Percentiles rank a stretch among this genome's conserved stretches.
These are phyloP conservation scores for Chelonia mydas DNA, from an alignment of 2,797 vertebrate species.

Conservation along the genomic window DNA sequence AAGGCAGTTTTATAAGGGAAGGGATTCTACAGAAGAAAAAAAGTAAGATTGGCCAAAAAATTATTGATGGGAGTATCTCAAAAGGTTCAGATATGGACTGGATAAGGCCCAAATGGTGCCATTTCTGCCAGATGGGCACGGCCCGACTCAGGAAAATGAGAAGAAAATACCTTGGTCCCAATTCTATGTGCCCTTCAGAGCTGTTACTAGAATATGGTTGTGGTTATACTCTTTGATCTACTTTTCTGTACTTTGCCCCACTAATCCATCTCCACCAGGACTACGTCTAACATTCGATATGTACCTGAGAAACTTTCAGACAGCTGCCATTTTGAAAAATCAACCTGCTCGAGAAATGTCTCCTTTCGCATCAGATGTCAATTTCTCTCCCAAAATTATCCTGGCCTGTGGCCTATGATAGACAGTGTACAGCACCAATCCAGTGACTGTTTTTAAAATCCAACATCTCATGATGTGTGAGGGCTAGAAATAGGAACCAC, in stretches of 20 bases:
- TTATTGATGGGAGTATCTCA: background rate
- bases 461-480: background rate
- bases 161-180: rapidly evolving
- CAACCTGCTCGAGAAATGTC: background rate
- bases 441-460: rapidly evolving
- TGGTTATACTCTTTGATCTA: background rate
- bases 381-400: background rate
- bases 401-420: background rate
- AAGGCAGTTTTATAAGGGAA: background rate
- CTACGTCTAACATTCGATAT: background rate
- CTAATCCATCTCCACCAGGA: rapidly evolving
- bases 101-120: background rate
- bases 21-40: background rate
- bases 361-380: rapidly evolving
- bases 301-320: background rate
- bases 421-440: background rate
- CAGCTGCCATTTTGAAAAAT: background rate
- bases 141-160: background rate
- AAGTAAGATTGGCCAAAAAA: background rate
- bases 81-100: background rate
- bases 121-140: background rate
- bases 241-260: background rate
- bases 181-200: background rate
- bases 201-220: rapidly evolving
- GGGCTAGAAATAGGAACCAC: background rate